Evolutionary conservation across 2,797 vertebrate genomes (phyloP), one percentile per base, ranked within the genome.

Genomic region (Hippoglossus hippoglossus): DNA sequence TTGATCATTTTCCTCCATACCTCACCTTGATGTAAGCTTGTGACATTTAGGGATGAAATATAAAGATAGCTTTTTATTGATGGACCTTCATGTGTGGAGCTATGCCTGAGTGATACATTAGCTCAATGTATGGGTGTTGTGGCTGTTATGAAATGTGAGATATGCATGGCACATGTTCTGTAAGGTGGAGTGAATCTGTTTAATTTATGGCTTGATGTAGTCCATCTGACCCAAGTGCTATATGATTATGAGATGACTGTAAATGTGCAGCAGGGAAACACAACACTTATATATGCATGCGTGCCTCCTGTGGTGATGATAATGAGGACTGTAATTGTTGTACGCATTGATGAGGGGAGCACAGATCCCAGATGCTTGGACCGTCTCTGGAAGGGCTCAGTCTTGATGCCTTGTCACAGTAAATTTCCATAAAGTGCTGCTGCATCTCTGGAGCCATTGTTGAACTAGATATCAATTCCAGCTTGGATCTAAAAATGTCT

Each of bases 121-220:
- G 63, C 82, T 83, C 74, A 6, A 82, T 77, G 76, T 78, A 70
- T 81, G 79, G 71, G 72, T 73, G 88, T 84, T 87, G 71, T 86
- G 81, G 75, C 82, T 92, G 84, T 90, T 89, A 89, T 88, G 85
- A 92, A 92, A 93, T 89, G 74, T 79, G 80, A 78, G 81, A 88
- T 86, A 85, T 86, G 82, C 84, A 84, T 83, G 81, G 90, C 88
- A 92, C 80, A 92, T 91, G 90, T 85, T 87, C 75, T 87, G 68
- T 72, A 65, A 86, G 81, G 80, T 90, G 85, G 79, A 82, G 80
- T 67, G 80, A 72, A 84, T 73, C 80, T 77, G 83, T 80, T 86
- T 82, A 56, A 89, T 91, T 86, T 73, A 82, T 73, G 75, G 59
- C 63, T 83, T 82, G 41, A 86, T 87, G 75, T 77, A 75, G 86